Evolutionary conservation across 2,888 invertebrate genomes (phyloP).

Genomic region (Mythimna vitellina): DNA sequence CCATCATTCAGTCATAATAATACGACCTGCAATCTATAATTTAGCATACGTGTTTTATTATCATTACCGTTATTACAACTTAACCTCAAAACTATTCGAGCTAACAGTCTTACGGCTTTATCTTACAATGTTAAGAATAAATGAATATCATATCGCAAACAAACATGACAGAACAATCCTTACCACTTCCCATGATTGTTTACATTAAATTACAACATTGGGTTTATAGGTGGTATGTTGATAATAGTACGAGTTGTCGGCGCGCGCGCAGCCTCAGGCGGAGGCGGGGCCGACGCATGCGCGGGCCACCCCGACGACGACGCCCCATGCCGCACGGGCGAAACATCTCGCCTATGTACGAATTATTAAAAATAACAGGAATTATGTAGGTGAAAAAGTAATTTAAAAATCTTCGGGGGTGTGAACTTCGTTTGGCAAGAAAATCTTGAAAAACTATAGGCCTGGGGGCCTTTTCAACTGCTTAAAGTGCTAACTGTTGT

Average conservation of each 20-base stretch:
- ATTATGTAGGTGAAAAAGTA: constrained; percentile 18
- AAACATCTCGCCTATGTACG: constrained; percentile 61
- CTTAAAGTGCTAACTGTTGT: neutral
- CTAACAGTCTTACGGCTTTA: constrained; percentile 33
- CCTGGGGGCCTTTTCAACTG: neutral
- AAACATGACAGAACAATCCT: constrained; percentile 81
- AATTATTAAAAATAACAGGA: constrained; percentile 49
- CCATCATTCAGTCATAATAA: constrained; percentile 45
- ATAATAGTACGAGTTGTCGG: constrained; percentile 68
- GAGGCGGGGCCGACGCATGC: constrained; percentile 84
- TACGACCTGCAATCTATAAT: constrained; percentile 36
- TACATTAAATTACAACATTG: constrained; percentile 86
- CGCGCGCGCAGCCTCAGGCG: constrained; percentile 77
- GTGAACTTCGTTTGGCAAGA: neutral
- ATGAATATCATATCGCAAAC: constrained; percentile 69
- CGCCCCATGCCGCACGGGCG: constrained; percentile 79
- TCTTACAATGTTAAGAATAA: constrained; percentile 57
- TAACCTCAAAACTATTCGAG: constrained; percentile 44
- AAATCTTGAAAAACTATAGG: neutral
- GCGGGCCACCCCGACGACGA: constrained; percentile 86
- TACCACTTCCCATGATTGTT: constrained; percentile 83
- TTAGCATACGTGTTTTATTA: constrained; percentile 34
- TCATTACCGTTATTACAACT: constrained; percentile 46
- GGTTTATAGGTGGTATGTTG: constrained; percentile 75
- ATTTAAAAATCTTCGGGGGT: neutral